phyloP scores from a whole-genome alignment of 2,797 vertebrate genomes.

The Parauchenoglanis punctatus region DNA sequence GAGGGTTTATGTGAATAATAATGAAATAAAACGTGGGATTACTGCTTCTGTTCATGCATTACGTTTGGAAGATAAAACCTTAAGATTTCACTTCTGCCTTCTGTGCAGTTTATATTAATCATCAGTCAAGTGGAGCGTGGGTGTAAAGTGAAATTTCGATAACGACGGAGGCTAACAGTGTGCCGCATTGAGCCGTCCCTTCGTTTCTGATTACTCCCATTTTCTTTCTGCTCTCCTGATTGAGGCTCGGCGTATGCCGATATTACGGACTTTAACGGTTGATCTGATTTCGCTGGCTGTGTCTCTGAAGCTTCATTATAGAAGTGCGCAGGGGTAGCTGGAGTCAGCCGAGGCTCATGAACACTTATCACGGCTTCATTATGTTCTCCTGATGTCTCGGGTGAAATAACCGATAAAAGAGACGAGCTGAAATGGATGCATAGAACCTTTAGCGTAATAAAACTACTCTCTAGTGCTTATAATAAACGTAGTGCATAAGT shows the following conservation, averaged over 20 bases:
- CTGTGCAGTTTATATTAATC: slow-evolving; percentile 56
- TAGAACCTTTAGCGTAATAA: neutral
- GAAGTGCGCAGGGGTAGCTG: slow-evolving; percentile 41
- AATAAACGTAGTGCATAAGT: neutral
- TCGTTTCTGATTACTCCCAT: slow-evolving; percentile 42
- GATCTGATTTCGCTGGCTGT: slow-evolving; percentile 36
- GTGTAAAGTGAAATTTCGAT: slow-evolving; percentile 44
- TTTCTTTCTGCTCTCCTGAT: slow-evolving; percentile 46
- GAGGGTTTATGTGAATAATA: neutral
- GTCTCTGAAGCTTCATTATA: slow-evolving; percentile 37
- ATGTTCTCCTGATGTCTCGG: slow-evolving; percentile 34
- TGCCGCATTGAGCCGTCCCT: slow-evolving; percentile 15
- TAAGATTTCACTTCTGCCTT: slow-evolving; percentile 13
- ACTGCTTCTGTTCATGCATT: slow-evolving; percentile 4
- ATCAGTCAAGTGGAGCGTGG: slow-evolving; percentile 48
- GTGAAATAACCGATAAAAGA: slow-evolving; percentile 16
- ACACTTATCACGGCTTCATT: slow-evolving; percentile 67
- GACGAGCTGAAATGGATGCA: neutral
- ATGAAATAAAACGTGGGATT: neutral
- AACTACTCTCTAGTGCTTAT: neutral
- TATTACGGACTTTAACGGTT: slow-evolving; percentile 43
- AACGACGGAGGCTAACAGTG: slow-evolving; percentile 17
- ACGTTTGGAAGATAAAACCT: neutral
- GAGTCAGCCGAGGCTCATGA: slow-evolving; percentile 50
- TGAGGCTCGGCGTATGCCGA: slow-evolving; percentile 32